Conservation (phyloP, 2,888 invertebrate species). For the Drosophila algonquin region DNA sequence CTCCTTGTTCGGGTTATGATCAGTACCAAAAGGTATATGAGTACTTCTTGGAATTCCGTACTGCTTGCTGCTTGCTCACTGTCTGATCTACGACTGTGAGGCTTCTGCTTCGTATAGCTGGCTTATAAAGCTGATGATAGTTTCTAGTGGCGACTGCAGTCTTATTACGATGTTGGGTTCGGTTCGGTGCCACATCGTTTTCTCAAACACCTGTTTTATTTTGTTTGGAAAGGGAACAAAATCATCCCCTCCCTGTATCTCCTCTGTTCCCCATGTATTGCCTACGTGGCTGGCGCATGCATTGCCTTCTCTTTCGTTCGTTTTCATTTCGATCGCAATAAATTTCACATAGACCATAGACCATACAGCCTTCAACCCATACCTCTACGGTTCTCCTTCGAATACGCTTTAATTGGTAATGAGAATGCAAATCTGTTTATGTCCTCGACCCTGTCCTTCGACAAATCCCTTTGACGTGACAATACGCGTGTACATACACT, state of each 20-base stretch:
- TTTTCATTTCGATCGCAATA: constrained; percentile 28
- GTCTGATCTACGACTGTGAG: constrained; percentile 23
- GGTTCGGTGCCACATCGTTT: constrained; percentile 1
- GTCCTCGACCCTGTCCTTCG: constrained; percentile 21
- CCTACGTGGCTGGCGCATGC: constrained; percentile 47
- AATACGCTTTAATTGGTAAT: constrained; percentile 27
- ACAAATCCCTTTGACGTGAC: constrained; percentile 46
- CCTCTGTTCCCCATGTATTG: constrained; percentile 27
- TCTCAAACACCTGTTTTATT: constrained; percentile 22
- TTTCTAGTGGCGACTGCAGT: constrained; percentile 25
- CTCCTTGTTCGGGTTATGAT: constrained; percentile 2
- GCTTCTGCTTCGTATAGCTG: constrained; percentile 1
- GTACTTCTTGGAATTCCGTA: constrained; percentile 2
- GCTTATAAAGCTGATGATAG: constrained; percentile 23
- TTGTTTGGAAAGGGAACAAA: too few relatives aligned
- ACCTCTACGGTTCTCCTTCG: neutral
- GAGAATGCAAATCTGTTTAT: constrained; percentile 34
- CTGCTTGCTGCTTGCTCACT: constrained; percentile 31
- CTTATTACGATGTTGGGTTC: constrained; percentile 22
- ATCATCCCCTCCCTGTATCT: too few relatives aligned
- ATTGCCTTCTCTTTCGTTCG: constrained; percentile 31
- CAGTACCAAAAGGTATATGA: constrained; percentile 13
- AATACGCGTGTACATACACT: constrained; percentile 35
- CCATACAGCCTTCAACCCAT: neutral
- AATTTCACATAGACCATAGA: constrained; percentile 17